phyloP scores from a whole-genome alignment of 2,888 invertebrate species.

The Microdon myrmicae region DNA sequence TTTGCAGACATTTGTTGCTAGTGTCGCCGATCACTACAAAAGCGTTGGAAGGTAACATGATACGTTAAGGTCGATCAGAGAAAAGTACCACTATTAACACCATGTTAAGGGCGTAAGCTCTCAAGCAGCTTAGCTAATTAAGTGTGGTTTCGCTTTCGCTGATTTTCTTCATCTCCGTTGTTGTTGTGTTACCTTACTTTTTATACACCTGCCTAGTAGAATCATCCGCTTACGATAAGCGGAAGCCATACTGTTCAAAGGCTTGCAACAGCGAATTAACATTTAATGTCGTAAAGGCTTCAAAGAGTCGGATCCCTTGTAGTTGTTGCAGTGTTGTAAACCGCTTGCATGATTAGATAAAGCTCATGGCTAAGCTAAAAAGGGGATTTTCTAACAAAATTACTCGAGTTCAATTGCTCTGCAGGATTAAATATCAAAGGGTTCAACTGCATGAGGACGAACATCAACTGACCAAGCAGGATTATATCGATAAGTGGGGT shows the following conservation, averaged over 20 bases:
- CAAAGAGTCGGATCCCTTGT: no score
- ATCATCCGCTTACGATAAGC: conserved; percentile 36
- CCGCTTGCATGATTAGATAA: conserved; percentile 48
- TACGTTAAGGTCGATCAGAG: conserved; percentile 39
- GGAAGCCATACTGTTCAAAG: conserved; percentile 29
- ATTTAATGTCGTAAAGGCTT: conserved; percentile 49
- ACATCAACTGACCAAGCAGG: conserved; percentile 12
- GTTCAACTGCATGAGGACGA: conserved; percentile 15
- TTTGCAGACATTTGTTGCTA: conserved; percentile 30
- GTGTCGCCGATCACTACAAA: conserved; percentile 15
- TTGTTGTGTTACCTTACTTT: background rate
- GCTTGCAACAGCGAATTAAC: conserved; percentile 47
- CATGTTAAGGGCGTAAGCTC: conserved; percentile 52
- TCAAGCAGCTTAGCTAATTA: conserved; percentile 49
- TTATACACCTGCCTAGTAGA: conserved; percentile 33
- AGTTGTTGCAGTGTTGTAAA: conserved; percentile 34
- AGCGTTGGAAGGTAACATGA: conserved; percentile 19
- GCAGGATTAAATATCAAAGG: conserved; percentile 51
- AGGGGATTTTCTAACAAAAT: conserved; percentile 43
- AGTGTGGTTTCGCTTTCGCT: conserved; percentile 40
- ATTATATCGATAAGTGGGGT: conserved; percentile 46
- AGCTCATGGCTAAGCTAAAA: conserved; percentile 40
- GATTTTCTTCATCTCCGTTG: background rate
- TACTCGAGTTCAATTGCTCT: conserved; percentile 51
- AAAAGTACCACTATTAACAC: conserved; percentile 49